A percentile compares a stretch with the other conserved stretches of the same genome.
These are phyloP conservation scores for Leptosomus discolor DNA, from an alignment of 2,113 vertebrate genomes.

Conservation along the genomic window DNA sequence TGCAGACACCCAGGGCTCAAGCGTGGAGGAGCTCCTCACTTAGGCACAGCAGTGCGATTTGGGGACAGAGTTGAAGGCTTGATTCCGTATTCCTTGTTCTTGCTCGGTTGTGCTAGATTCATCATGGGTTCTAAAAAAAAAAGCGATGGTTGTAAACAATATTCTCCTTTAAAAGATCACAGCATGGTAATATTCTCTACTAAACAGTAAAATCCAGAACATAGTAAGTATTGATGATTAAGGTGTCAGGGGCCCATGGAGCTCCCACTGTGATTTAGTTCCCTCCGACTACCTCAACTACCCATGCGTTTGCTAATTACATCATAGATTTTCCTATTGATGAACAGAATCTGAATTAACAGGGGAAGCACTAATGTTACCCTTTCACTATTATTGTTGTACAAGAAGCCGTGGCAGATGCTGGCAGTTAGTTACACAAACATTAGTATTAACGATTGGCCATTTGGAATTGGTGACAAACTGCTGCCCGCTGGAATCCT, in stretches of 20 bases:
- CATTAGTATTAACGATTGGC: conserved; percentile 98
- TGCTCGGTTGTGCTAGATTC: not conserved
- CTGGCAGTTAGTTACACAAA: conserved; percentile 97
- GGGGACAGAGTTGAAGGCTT: not conserved
- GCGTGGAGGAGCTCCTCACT: not conserved
- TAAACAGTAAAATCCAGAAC: conserved; percentile 74
- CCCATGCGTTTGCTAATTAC: conserved; percentile 85
- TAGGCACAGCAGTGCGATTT: not conserved
- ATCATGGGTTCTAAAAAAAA: conserved; percentile 26
- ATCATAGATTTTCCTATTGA: conserved; percentile 90
- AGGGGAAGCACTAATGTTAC: conserved; percentile 82
- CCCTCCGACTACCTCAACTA: conserved; percentile 66
- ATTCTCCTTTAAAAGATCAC: conserved; percentile 55
- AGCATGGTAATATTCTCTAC: conserved; percentile 74
- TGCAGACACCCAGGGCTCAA: not conserved
- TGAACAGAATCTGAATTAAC: conserved; percentile 90
- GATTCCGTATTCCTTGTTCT: not conserved
- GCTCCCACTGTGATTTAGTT: conserved; percentile 80
- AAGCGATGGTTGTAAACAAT: conserved; percentile 39
- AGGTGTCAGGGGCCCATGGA: conserved; percentile 70
- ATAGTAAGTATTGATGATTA: conserved; percentile 78
- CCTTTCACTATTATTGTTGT: conserved; percentile 85
- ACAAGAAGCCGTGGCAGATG: conserved; percentile 83
- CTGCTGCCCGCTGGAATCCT: conserved; percentile 85
- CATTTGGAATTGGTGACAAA: conserved; percentile 97